Evolutionary conservation across 2,113 vertebrate genomes (phyloP).

Genomic region (Sinocyclocheilus maitianheensis): DNA sequence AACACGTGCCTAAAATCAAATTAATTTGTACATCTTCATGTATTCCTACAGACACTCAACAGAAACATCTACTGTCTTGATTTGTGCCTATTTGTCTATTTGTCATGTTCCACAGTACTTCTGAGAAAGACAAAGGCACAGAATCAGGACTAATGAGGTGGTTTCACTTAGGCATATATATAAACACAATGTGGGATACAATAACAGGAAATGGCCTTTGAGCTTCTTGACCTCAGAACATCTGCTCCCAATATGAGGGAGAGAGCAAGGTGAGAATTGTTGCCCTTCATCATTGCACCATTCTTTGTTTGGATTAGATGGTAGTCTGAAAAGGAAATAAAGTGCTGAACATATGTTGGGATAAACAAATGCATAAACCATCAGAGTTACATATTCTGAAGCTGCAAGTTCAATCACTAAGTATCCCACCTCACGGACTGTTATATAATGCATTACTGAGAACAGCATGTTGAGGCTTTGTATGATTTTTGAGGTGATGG

Average conservation of each 20-base stretch:
- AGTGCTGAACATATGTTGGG: slow-evolving; percentile 1
- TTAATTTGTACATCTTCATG: not conserved
- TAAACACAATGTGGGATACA: slow-evolving; percentile 56
- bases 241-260: slow-evolving; percentile 50
- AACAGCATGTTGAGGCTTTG: not conserved
- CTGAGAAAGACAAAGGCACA: slow-evolving; percentile 32
- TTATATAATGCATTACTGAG: slow-evolving; percentile 7
- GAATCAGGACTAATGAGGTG: slow-evolving; percentile 47
- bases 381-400: not conserved
- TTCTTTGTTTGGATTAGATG: slow-evolving; percentile 23
- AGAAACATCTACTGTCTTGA: not conserved
- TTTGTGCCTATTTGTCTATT: not conserved
- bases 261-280: not conserved
- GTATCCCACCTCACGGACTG: not conserved
- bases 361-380: slow-evolving; percentile 5
- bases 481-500: not conserved
- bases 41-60: slow-evolving; percentile 15
- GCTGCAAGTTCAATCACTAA: not conserved
- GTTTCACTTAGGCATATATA: slow-evolving; percentile 44
- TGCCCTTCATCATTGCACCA: slow-evolving; percentile 25
- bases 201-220: slow-evolving; percentile 55
- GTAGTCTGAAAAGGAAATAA: slow-evolving; percentile 9
- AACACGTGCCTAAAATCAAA: not conserved
- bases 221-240: slow-evolving; percentile 45
- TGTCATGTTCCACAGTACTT: slow-evolving; percentile 7